Percentiles rank a stretch among this genome's conserved stretches.
Evolutionary conservation across 92 coral and sea anemone genomes (phyloP).

Genomic region (Nematostella vectensis): DNA sequence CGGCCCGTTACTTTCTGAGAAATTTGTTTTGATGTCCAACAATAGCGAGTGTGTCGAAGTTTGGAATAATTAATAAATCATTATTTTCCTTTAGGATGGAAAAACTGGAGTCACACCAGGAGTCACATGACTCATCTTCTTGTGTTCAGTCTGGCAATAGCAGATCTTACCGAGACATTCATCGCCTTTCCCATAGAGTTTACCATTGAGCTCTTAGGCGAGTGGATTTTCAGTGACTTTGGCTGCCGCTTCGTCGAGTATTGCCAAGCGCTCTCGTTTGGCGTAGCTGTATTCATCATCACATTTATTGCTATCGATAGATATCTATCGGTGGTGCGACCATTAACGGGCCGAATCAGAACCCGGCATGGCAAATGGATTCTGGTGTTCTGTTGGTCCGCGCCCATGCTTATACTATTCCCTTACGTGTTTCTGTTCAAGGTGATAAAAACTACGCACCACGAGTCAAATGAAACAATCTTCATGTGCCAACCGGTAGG

Average conservation of each 20-base stretch:
- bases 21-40: not conserved
- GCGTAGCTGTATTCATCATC: conserved; percentile 46
- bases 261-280: conserved; percentile 35
- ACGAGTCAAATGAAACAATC: conserved; percentile 5
- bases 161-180: conserved; percentile 35
- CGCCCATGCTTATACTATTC: conserved; percentile 19
- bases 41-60: not conserved
- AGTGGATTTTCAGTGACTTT: conserved; percentile 41
- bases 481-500: conserved; percentile 44
- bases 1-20: not conserved
- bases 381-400: conserved; percentile 41
- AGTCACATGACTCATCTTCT: conserved; percentile 24
- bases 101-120: conserved; percentile 21
- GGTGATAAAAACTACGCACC: conserved; percentile 7
- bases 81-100: conserved; percentile 6
- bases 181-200: conserved; percentile 40
- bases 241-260: conserved; percentile 53
- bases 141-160: conserved; percentile 21
- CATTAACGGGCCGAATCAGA: conserved; percentile 30
- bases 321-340: conserved; percentile 49
- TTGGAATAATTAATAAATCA: not conserved
- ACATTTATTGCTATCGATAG: conserved; percentile 66
- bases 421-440: conserved; percentile 42
- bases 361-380: conserved; percentile 34
- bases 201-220: conserved; percentile 15